Evolutionary conservation across 2,113 vertebrate species (phyloP).

Genomic region (mouse (Mus musculus)): DNA sequence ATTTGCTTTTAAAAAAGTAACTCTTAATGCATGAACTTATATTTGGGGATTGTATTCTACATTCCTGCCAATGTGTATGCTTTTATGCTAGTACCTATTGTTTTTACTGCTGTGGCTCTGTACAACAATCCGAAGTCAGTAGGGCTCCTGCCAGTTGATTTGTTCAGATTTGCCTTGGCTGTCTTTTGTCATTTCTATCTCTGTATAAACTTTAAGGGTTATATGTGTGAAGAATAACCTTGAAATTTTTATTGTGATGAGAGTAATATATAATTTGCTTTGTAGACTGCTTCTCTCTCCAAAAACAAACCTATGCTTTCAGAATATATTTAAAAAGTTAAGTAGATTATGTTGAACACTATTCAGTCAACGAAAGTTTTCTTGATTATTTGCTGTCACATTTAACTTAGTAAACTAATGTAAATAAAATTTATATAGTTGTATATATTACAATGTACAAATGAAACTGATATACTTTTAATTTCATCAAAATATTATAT

Average conservation of each 20-base stretch:
- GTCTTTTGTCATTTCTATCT: not conserved
- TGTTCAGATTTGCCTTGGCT: not conserved
- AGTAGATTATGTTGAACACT: not conserved
- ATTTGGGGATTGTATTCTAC: not conserved
- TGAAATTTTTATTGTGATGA: not conserved
- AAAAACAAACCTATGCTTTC: not conserved
- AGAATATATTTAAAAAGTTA: not conserved
- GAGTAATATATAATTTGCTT: not conserved
- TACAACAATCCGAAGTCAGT: not conserved
- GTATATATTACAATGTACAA: not conserved
- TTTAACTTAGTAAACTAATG: conserved; percentile 9
- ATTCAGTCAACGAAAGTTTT: not conserved
- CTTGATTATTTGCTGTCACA: not conserved
- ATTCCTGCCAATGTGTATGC: not conserved
- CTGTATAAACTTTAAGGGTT: not conserved
- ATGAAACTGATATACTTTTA: not conserved
- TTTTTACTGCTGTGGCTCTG: not conserved
- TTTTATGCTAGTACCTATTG: not conserved
- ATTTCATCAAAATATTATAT: not conserved
- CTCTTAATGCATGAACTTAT: not conserved
- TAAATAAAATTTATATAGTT: not conserved
- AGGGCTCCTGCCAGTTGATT: not conserved
- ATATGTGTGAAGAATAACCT: not conserved
- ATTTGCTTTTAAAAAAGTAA: not conserved
- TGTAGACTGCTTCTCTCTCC: not conserved